These are phyloP conservation scores for Penaeus monodon DNA, from an alignment of 2,888 invertebrate genomes.

Conservation along the genomic window DNA sequence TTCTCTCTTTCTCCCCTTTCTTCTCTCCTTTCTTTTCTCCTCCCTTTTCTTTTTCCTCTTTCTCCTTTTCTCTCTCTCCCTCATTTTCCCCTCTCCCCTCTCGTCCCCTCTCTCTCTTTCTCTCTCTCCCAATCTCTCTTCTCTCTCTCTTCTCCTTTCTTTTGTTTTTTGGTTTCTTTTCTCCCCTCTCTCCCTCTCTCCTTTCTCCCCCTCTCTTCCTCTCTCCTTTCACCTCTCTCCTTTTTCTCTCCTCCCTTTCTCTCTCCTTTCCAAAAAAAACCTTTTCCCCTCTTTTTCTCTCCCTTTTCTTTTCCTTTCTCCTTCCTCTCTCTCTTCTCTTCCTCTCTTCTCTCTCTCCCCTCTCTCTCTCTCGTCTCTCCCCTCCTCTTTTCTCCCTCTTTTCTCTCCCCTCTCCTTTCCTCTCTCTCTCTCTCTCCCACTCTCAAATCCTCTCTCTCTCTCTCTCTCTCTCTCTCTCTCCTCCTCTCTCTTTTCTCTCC, in stretches of 20 bases:
- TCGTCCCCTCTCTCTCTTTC: background rate
- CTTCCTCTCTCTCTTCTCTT: background rate
- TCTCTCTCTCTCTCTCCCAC: background rate
- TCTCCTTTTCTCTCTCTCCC: background rate
- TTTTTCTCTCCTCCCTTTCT: background rate
- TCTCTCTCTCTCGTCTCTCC: background rate
- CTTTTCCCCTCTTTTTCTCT: no score
- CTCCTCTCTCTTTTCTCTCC: no score
- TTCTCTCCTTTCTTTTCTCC: background rate
- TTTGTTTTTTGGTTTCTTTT: no score
- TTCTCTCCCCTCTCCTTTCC: no score
- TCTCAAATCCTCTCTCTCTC: background rate
- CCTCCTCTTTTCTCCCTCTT: no score
- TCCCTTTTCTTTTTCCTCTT: background rate
- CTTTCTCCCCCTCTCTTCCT: background rate
- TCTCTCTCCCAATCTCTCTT: background rate
- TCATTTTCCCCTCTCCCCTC: background rate
- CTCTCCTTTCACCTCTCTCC: no score
- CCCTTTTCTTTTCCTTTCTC: no score
- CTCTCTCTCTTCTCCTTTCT: no score
- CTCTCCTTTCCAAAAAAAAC: no score
- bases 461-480: no score
- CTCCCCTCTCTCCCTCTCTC: background rate
- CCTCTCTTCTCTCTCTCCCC: no score
- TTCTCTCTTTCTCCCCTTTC: conserved; percentile 1